These are phyloP conservation scores for Florisuga fusca DNA, from an alignment of 2,797 vertebrate genomes.

Conservation along the genomic window DNA sequence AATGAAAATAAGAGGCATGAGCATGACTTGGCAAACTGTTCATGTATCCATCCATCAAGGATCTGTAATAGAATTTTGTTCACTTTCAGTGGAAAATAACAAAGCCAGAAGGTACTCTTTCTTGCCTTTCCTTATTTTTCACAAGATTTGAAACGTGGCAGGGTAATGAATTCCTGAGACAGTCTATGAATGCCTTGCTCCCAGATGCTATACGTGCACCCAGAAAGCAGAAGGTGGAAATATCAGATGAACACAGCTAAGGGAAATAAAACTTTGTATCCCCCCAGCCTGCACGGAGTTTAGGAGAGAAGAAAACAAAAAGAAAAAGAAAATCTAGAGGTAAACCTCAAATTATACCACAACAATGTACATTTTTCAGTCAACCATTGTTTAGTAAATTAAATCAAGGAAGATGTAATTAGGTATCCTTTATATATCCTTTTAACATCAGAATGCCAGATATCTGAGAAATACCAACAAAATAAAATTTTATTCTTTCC, in stretches of 20 bases:
- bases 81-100: background rate
- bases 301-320: background rate
- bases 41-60: background rate
- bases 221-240: background rate
- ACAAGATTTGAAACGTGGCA: background rate
- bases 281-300: background rate
- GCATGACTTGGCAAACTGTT: background rate
- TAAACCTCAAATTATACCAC: background rate
- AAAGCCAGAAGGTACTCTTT: background rate
- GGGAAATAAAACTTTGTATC: no score
- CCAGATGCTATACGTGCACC: background rate
- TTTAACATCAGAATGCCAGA: background rate
- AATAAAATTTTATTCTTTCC: background rate
- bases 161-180: rapidly evolving
- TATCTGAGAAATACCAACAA: background rate
- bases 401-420: background rate
- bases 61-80: background rate
- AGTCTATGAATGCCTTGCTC: background rate
- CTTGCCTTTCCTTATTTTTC: background rate
- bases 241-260: background rate
- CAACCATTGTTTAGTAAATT: background rate
- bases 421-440: background rate
- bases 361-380: background rate
- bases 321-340: background rate
- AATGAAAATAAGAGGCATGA: background rate